phyloP scores from a whole-genome alignment of 2,113 vertebrate species.

The Caracal caracal region DNA sequence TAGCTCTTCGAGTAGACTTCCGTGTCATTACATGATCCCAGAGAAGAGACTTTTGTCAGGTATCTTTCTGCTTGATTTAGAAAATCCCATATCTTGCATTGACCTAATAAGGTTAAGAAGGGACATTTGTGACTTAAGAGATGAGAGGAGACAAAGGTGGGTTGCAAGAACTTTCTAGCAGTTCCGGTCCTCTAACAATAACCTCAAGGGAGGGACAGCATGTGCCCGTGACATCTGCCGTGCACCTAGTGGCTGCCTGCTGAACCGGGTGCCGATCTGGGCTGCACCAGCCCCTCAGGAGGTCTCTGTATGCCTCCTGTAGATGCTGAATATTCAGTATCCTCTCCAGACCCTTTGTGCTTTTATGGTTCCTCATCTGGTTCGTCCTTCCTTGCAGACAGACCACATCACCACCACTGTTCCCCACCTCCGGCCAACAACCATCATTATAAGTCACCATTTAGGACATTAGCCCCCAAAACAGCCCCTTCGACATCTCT shows the following conservation, averaged over 20 bases:
- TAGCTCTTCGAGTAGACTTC: neutral
- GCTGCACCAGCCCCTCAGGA: neutral
- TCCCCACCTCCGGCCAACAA: neutral
- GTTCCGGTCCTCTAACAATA: neutral
- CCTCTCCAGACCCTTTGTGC: neutral
- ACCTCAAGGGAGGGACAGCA: neutral
- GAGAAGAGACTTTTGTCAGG: conserved; percentile 2
- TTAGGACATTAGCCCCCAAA: neutral
- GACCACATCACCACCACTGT: too few relatives aligned
- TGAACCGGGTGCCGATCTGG: accelerated
- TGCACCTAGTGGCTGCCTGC: neutral
- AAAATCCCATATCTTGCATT: neutral
- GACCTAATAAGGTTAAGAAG: neutral
- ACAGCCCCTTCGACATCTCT: neutral
- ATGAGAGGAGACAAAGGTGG: neutral
- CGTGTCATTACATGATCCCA: neutral
- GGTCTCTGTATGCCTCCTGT: neutral
- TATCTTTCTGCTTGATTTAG: neutral
- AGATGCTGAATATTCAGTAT: neutral
- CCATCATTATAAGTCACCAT: neutral
- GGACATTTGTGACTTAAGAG: neutral
- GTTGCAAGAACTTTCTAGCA: neutral
- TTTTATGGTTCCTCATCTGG: neutral
- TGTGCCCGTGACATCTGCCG: neutral
- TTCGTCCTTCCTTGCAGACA: neutral